Evolutionary conservation across 2,797 vertebrate species (phyloP).

Genomic region (Corythornis leucogaster): DNA sequence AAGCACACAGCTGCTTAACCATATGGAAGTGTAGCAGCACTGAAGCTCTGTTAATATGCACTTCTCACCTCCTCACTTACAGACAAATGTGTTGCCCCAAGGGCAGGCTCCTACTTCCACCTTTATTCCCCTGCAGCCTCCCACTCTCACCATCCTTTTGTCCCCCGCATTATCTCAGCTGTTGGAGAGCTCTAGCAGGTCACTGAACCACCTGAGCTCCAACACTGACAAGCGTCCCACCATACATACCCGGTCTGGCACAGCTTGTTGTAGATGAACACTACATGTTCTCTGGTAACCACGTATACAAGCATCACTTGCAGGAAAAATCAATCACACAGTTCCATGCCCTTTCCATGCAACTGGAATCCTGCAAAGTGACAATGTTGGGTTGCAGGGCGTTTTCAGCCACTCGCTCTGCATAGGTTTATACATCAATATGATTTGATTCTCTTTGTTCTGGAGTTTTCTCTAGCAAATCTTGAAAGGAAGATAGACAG

Average conservation of each 20-base stretch:
- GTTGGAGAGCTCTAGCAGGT: background rate
- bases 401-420: background rate
- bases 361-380: background rate
- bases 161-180: background rate
- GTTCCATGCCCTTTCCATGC: background rate
- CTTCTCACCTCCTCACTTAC: slow-evolving; percentile 14
- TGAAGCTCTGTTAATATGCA: slow-evolving; percentile 2
- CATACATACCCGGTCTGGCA: background rate
- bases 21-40: slow-evolving; percentile 30
- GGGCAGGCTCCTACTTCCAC: background rate
- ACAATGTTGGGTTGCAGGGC: background rate
- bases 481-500: background rate
- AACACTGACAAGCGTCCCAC: background rate
- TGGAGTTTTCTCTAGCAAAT: background rate
- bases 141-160: background rate
- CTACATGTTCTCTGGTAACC: background rate
- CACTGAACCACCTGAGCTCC: background rate
- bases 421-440: background rate
- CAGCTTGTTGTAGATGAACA: background rate
- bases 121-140: background rate
- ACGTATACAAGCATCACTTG: background rate
- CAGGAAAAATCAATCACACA: background rate
- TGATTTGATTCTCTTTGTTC: background rate
- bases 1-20: slow-evolving; percentile 54
- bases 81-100: background rate